Percentiles rank a stretch among this genome's conserved stretches.
These are phyloP conservation scores for Plebejus anna DNA, from an alignment of 2,888 invertebrate genomes.

Conservation along the genomic window DNA sequence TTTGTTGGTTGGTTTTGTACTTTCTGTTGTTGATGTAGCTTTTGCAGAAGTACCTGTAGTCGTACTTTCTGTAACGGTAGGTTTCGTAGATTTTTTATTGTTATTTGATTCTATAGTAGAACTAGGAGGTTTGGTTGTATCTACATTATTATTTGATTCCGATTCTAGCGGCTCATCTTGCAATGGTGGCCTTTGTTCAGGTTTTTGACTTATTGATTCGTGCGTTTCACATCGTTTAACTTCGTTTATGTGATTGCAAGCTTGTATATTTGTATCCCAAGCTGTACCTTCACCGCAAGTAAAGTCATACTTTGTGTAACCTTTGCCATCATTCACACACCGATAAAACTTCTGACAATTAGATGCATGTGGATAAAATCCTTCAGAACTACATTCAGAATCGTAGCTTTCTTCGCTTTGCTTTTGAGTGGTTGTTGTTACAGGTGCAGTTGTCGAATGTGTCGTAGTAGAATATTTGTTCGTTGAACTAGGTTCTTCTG, in stretches of 20 bases:
- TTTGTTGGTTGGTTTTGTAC: not conserved
- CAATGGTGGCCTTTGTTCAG: not conserved
- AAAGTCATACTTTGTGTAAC: slow-evolving; percentile 79
- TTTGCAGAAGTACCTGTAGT: not conserved
- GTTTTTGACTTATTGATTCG: not conserved
- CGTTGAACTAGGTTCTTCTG: not conserved
- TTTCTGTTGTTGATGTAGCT: slow-evolving; percentile 10
- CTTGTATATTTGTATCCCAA: slow-evolving; percentile 83
- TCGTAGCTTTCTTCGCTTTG: slow-evolving; percentile 19
- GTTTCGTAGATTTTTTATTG: not conserved
- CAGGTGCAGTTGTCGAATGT: slow-evolving; percentile 24
- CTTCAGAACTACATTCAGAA: slow-evolving; percentile 38
- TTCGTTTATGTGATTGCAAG: slow-evolving; percentile 67
- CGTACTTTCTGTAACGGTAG: not conserved
- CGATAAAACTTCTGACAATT: slow-evolving; percentile 88
- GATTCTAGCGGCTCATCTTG: slow-evolving; percentile 20
- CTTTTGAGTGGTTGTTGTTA: slow-evolving; percentile 25
- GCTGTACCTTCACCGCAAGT: slow-evolving; percentile 83
- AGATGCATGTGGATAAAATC: slow-evolving; percentile 78
- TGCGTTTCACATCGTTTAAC: slow-evolving; percentile 35
- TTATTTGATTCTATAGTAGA: slow-evolving; percentile 16
- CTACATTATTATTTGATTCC: slow-evolving; percentile 15
- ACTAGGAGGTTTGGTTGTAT: slow-evolving; percentile 1
- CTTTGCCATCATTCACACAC: slow-evolving; percentile 78
- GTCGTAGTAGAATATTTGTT: not conserved